Conservation (phyloP, 92 coral and sea anemone genomes). For the Scolanthus callimorphus region DNA sequence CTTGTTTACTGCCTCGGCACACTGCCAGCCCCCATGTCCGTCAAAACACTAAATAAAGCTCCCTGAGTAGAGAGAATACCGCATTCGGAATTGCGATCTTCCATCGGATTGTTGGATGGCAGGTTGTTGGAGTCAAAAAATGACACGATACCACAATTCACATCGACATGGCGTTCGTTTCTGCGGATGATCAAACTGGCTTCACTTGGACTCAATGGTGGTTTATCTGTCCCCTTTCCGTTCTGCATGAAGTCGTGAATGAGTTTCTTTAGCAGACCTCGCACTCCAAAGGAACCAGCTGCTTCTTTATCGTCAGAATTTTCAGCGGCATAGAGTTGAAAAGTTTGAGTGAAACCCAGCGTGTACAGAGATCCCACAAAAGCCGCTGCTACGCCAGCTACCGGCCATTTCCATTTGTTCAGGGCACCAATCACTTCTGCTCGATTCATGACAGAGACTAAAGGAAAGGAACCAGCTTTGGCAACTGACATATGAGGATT, state of each 20-base stretch:
- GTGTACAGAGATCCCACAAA: slow-evolving; percentile 86
- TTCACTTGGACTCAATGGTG: slow-evolving; percentile 75
- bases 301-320: slow-evolving; percentile 40
- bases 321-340: slow-evolving; percentile 57
- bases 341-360: slow-evolving; percentile 54
- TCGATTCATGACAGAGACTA: slow-evolving; percentile 57
- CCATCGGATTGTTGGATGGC: slow-evolving; percentile 87
- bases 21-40: slow-evolving; percentile 99
- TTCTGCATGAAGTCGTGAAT: slow-evolving; percentile 77
- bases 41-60: slow-evolving; percentile 85
- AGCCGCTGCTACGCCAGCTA: slow-evolving; percentile 83
- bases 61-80: slow-evolving; percentile 59
- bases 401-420: slow-evolving; percentile 88
- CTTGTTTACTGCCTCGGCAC: slow-evolving; percentile 85
- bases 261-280: slow-evolving; percentile 80
- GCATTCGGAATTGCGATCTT: slow-evolving; percentile 86
- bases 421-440: slow-evolving; percentile 70
- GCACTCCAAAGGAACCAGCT: slow-evolving; percentile 55
- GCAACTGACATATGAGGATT: slow-evolving; percentile 17
- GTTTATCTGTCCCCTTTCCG: slow-evolving; percentile 60
- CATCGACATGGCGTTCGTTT: slow-evolving; percentile 72
- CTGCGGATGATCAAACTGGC: slow-evolving; percentile 73
- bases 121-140: slow-evolving; percentile 84
- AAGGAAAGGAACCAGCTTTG: background rate
- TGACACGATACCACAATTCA: slow-evolving; percentile 77